These are phyloP conservation scores for Kryptolebias marmoratus DNA, from an alignment of 2,113 vertebrate species.

Conservation along the genomic window DNA sequence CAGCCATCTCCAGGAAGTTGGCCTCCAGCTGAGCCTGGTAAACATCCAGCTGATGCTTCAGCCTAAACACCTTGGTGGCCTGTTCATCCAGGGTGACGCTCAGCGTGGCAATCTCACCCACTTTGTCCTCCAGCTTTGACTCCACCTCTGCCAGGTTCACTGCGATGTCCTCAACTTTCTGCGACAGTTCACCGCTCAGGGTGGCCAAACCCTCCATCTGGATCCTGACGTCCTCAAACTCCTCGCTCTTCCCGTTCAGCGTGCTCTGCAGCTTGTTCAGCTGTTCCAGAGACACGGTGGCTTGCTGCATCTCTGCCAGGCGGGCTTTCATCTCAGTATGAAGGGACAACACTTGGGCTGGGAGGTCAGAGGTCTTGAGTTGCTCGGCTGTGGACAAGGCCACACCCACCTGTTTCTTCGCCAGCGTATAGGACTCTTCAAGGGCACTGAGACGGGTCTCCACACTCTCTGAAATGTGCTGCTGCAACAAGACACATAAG, in stretches of 20 bases:
- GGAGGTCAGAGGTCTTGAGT: constrained; percentile 75
- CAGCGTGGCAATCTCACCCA: constrained; percentile 24
- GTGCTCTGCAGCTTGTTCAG: constrained; percentile 57
- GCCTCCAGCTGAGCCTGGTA: constrained; percentile 55
- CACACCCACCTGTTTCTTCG: constrained; percentile 73
- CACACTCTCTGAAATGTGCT: constrained; percentile 58
- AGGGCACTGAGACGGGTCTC: constrained; percentile 69
- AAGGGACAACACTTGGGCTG: constrained; percentile 74
- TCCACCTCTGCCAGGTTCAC: constrained; percentile 38
- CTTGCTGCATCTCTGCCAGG: constrained; percentile 70
- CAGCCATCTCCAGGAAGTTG: constrained; percentile 49
- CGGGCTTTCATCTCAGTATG: constrained; percentile 75
- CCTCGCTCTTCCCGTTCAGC: constrained; percentile 47
- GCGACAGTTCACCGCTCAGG: constrained; percentile 43
- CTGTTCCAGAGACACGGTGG: constrained; percentile 64
- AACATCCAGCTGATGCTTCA: constrained; percentile 55
- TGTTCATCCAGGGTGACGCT: constrained; percentile 53
- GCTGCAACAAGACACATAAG: constrained; percentile 40
- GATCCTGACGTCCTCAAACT: constrained; percentile 53
- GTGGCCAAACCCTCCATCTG: constrained; percentile 52
- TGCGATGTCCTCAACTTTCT: constrained; percentile 51
- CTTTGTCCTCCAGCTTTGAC: constrained; percentile 47
- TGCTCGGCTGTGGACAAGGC: constrained; percentile 73
- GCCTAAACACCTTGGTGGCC: constrained; percentile 42
- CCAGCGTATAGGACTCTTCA: constrained; percentile 67